These are phyloP conservation scores for Melikaiella ostensackeni DNA, from an alignment of 2,888 invertebrate genomes.

Conservation along the genomic window DNA sequence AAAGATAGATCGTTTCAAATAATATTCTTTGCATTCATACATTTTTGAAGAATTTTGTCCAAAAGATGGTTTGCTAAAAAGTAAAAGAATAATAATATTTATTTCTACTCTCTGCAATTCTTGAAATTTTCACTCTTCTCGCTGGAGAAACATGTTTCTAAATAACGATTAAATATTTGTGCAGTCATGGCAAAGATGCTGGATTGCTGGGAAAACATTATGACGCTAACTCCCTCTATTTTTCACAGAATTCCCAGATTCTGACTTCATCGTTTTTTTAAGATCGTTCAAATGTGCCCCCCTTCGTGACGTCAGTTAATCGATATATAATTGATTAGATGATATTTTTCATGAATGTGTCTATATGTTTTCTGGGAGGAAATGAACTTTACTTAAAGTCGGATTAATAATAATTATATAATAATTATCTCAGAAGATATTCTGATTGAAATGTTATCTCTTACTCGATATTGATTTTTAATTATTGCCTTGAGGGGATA, in stretches of 20 bases:
- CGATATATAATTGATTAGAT: background rate
- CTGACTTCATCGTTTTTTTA: background rate
- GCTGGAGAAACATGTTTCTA: constrained; percentile 1
- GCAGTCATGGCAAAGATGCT: background rate
- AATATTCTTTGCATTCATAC: too few species aligned
- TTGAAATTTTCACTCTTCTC: background rate
- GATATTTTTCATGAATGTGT: background rate
- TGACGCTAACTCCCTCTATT: background rate
- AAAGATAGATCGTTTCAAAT: too few species aligned
- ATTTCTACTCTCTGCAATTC: background rate
- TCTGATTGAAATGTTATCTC: background rate
- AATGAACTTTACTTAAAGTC: background rate
- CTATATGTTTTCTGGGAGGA: background rate
- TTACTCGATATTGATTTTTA: background rate
- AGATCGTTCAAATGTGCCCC: background rate
- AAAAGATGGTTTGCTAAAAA: background rate
- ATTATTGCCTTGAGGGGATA: background rate
- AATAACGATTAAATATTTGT: constrained; percentile 22
- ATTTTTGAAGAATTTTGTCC: too few species aligned
- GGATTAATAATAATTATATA: background rate
- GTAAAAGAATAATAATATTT: background rate
- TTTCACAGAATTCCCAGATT: background rate
- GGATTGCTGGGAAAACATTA: background rate
- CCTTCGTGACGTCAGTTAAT: background rate
- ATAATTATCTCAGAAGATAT: background rate